Percentiles rank a stretch among this genome's conserved stretches.
phyloP scores from a whole-genome alignment of 2,797 vertebrate genomes.

The Tauraco hartlaubi region DNA sequence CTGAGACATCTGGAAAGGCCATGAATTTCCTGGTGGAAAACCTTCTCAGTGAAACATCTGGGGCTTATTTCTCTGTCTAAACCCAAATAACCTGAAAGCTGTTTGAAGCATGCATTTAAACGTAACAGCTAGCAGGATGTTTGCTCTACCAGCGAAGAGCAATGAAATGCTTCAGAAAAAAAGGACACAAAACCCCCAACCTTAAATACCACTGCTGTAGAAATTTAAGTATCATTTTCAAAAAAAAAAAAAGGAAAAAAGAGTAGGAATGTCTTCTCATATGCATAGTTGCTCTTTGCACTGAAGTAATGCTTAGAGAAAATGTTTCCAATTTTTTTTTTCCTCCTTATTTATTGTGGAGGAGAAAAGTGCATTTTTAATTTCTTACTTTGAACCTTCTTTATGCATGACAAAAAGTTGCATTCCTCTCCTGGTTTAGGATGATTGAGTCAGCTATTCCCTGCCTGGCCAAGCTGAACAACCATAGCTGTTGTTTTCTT shows the following conservation, averaged over 20 bases:
- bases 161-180: not conserved
- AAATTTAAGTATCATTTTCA: not conserved
- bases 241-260: not conserved
- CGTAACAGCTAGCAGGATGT: not conserved
- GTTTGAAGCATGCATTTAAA: slow-evolving; percentile 25
- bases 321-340: not conserved
- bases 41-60: slow-evolving; percentile 53
- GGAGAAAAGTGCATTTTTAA: not conserved
- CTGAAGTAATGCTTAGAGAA: not conserved
- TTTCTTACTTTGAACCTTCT: not conserved
- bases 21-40: slow-evolving; percentile 12
- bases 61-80: slow-evolving; percentile 34
- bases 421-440: not conserved
- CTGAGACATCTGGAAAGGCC: slow-evolving; percentile 10
- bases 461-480: slow-evolving; percentile 31
- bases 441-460: slow-evolving; percentile 11
- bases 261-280: not conserved
- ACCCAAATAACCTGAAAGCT: not conserved
- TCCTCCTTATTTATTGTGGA: not conserved
- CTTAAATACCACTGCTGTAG: not conserved
- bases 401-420: not conserved
- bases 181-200: not conserved
- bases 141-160: not conserved
- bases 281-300: not conserved
- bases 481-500: slow-evolving; percentile 24